Base-by-base conservation (phyloP, 2,888 invertebrate species). In the Lobophora halterata region DNA sequence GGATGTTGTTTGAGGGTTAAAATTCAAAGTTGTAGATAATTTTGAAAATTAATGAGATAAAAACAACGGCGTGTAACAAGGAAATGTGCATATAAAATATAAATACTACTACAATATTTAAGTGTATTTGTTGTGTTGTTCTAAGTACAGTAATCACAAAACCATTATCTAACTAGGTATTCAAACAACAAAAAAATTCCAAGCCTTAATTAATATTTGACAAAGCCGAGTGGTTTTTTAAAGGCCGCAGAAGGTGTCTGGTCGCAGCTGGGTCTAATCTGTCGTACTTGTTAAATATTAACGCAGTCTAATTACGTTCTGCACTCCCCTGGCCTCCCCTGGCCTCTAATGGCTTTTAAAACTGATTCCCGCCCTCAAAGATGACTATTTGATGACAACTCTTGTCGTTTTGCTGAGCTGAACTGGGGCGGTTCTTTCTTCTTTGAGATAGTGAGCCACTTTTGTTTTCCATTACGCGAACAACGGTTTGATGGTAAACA, bases 361-460 rank as follows among this genome's bases (percentile, higher is more conserved):
- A 87, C 86, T 86, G 87, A 87, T 85, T 85, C 83, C 78, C 74
- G 75, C 80, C 85, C 80, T 65, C 61, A 52, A 63, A 77, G 83
- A 87, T 86, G 85, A 76, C 86, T 81, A 83, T 87, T 87, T 86
- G 87, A 87, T 87, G 87, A 86, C 87, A 83, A 82, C 75, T 83
- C 74, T 68, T 65, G 67, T 58, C 72, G 71, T 71, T 77, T 69
- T 65, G 63, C 52, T 53, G 58, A 49, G 57, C 55, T 55, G 61
- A 58, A 62, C 51, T 54, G 49, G 55, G 46, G 58, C 58, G 61
- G 57, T 47, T 49, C 47, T 43, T 40, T 34, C 3, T 23, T 29
- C 7, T 43, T 33, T 44, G 30, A 28, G 13, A 26, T 37, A 23
- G 33, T 33, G 21, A 26, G 18, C 26, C 7, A 21, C 32, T 34